These are phyloP conservation scores for Halocaridina rubra DNA, from an alignment of 2,888 invertebrate species.

Conservation along the genomic window DNA sequence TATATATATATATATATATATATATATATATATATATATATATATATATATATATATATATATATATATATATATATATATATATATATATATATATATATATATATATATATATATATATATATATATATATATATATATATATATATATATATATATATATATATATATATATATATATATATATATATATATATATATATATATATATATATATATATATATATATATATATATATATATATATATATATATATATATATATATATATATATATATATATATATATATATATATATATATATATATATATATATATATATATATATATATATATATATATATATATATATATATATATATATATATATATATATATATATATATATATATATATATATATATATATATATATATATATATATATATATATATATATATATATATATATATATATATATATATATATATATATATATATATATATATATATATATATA, in stretches of 20 bases:
- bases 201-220: neutral
- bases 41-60: neutral
- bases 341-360: slow-evolving; percentile 1
- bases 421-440: slow-evolving; percentile 8
- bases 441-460: slow-evolving; percentile 8
- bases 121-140: neutral
- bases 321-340: slow-evolving; percentile 8
- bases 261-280: neutral
- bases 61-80: neutral
- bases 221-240: neutral
- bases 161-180: neutral
- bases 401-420: slow-evolving; percentile 4
- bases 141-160: neutral
- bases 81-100: neutral
- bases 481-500: slow-evolving; percentile 8
- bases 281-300: slow-evolving; percentile 8
- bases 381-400: slow-evolving; percentile 8
- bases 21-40: neutral
- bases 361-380: slow-evolving; percentile 8
- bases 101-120: neutral
- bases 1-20: neutral
- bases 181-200: neutral
- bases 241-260: neutral
- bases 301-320: slow-evolving; percentile 4
- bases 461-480: slow-evolving; percentile 4